Evolutionary conservation across 1,140 invertebrate species (phyloP), one percentile per base, ranked within the genome.

Genomic region (Atta texana): DNA sequence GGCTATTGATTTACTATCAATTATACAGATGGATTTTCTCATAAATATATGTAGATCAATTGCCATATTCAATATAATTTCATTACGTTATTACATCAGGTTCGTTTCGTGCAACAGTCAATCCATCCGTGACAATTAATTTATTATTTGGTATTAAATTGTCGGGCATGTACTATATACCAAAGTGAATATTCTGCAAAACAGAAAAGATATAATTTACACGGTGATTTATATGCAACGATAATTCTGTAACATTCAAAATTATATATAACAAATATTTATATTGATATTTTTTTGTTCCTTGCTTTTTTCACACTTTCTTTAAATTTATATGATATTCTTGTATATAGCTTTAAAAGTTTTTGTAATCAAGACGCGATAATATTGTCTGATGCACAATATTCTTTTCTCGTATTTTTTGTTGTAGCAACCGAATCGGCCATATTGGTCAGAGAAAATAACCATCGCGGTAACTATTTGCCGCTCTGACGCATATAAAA

Each of bases 401-500:
- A 82, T 72, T 51, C 39, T 39, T 57, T 28, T 57, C 2, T 55
- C 8, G n/a, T 18, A 3, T 5, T 59, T 18, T 21, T 5, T 24
- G 24, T 12, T 21, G 12, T 34, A 57, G 28, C 16, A 78, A 28
- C 39, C 18, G 24, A 34, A 74, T 71, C 57, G 44, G 0, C 7
- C 39, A 24, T 77, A 89, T 89, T 53, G 86, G 88, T 88, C 64
- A 63, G 24, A 72, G 63, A 85, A 89, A 88, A n/a, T 74, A 85
- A 88, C 72, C 24, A 85, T 88, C 28, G 34, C 6, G 0, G 63
- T 14, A 28, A 89, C 66, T 55, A 88, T 82, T 88, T 75, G 85
- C 24, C 51, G 68, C 64, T 72, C 21, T 59, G 75, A 78, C 55
- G 24, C 51, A 87, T 78, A 51, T 78, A 68, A 87, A 88, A 74